Evolutionary conservation across 2,888 invertebrate species (phyloP).

Genomic region (Polyploca ridens): DNA sequence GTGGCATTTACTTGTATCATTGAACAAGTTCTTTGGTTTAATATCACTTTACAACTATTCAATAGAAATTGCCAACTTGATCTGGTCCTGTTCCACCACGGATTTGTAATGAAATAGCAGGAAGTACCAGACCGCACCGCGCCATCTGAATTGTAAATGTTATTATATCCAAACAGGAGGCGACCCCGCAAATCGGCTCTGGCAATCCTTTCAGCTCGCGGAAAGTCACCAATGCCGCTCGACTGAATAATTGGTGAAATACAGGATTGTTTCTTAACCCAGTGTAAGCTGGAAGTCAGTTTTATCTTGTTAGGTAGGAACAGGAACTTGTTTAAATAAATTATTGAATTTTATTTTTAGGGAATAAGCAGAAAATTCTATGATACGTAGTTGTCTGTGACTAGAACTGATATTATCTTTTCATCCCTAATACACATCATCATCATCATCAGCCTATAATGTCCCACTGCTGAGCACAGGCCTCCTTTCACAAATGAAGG

Average conservation of each 20-base stretch:
- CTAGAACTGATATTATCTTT: too few relatives aligned
- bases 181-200: constrained; percentile 22
- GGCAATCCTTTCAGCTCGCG: constrained; percentile 13
- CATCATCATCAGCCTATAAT: too few relatives aligned
- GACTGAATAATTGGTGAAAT: constrained; percentile 27
- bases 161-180: constrained; percentile 48
- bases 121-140: constrained; percentile 36
- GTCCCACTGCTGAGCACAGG: too few relatives aligned
- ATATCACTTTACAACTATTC: neutral
- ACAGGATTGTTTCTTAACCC: constrained; percentile 1
- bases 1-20: neutral
- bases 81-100: constrained; percentile 22
- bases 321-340: too few relatives aligned
- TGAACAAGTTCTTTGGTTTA: neutral
- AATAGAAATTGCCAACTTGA: constrained; percentile 4
- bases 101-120: constrained; percentile 53
- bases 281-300: neutral
- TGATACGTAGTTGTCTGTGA: neutral
- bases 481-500: too few relatives aligned
- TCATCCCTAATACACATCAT: too few relatives aligned
- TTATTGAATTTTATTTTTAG: too few relatives aligned
- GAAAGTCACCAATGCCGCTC: constrained; percentile 11
- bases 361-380: too few relatives aligned
- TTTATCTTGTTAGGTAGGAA: too few relatives aligned
- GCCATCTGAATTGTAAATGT: constrained; percentile 62